These are phyloP conservation scores for Sebastes ruberrimus DNA, from an alignment of 2,797 vertebrate species.

Conservation along the genomic window DNA sequence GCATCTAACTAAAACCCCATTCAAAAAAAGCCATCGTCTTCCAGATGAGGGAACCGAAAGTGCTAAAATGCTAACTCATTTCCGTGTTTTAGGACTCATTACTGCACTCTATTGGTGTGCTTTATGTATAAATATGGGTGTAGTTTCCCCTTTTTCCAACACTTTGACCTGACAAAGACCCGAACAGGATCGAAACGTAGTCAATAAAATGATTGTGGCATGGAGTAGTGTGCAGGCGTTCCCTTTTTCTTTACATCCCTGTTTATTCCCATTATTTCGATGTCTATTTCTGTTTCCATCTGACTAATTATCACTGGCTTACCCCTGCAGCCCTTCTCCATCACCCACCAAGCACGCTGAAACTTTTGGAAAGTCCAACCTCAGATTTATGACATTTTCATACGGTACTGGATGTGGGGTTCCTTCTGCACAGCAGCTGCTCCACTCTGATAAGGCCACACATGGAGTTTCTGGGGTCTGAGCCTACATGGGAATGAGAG, in stretches of 20 bases:
- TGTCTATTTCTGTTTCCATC: conserved; percentile 33
- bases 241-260: neutral
- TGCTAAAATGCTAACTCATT: too few relatives aligned
- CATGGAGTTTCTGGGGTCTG: conserved; percentile 45
- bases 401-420: conserved; percentile 24
- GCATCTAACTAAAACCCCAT: too few relatives aligned
- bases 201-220: too few relatives aligned
- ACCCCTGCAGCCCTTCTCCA: conserved; percentile 33
- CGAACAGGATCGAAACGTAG: too few relatives aligned
- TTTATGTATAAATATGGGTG: too few relatives aligned
- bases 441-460: conserved; percentile 55
- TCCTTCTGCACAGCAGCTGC: conserved; percentile 54
- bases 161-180: too few relatives aligned
- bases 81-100: too few relatives aligned
- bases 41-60: too few relatives aligned
- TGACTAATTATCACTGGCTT: conserved; percentile 50
- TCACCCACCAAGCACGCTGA: conserved; percentile 24
- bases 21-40: rapidly evolving
- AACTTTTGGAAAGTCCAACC: conserved; percentile 49
- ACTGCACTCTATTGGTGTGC: too few relatives aligned
- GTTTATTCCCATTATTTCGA: conserved; percentile 12
- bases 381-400: conserved; percentile 59
- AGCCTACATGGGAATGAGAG: conserved; percentile 26
- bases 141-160: too few relatives aligned
- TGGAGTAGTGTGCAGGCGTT: too few relatives aligned